A percentile compares a stretch with the other conserved stretches of the same genome.
These are phyloP conservation scores for Hippasteria phrygiana DNA, from an alignment of 53 echinoderm and acorn worm genomes.

Conservation along the genomic window DNA sequence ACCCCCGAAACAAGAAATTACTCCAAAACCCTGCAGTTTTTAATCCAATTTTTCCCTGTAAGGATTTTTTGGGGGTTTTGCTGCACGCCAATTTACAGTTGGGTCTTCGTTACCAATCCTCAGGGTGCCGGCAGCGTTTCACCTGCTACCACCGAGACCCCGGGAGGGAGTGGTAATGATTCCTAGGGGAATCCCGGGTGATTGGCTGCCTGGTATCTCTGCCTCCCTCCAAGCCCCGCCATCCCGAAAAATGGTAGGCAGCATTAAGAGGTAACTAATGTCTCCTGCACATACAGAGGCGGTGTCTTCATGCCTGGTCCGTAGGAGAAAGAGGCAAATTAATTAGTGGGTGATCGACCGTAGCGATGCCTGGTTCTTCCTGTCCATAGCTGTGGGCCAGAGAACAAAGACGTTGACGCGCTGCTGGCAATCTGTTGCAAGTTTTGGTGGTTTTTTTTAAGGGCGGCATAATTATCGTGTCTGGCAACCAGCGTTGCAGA, in stretches of 20 bases:
- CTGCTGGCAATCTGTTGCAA: constrained; percentile 54
- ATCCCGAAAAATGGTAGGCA: not conserved
- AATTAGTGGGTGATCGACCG: constrained; percentile 60
- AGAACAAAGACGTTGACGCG: constrained; percentile 32
- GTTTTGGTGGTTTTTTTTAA: too few relatives aligned
- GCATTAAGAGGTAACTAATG: constrained; percentile 9
- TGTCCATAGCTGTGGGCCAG: constrained; percentile 11
- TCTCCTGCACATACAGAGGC: not conserved
- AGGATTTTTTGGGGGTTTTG: not conserved
- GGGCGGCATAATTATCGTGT: not conserved
- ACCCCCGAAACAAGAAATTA: constrained; percentile 14
- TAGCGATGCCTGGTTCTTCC: not conserved
- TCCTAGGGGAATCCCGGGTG: not conserved
- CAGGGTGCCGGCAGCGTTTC: constrained; percentile 35
- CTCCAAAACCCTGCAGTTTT: constrained; percentile 4
- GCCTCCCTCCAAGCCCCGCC: not conserved
- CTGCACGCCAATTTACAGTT: not conserved
- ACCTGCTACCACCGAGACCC: constrained; percentile 34
- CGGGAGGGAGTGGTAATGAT: constrained; percentile 10
- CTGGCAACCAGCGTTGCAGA: too few relatives aligned
- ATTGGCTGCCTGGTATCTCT: not conserved
- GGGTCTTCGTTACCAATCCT: constrained; percentile 11
- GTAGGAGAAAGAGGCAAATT: constrained; percentile 34
- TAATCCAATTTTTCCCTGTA: not conserved
- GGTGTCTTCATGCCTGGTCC: not conserved